A percentile compares a stretch with the other conserved stretches of the same genome.
phyloP scores from a whole-genome alignment of 2,797 vertebrate species.

The Fratercula arctica region DNA sequence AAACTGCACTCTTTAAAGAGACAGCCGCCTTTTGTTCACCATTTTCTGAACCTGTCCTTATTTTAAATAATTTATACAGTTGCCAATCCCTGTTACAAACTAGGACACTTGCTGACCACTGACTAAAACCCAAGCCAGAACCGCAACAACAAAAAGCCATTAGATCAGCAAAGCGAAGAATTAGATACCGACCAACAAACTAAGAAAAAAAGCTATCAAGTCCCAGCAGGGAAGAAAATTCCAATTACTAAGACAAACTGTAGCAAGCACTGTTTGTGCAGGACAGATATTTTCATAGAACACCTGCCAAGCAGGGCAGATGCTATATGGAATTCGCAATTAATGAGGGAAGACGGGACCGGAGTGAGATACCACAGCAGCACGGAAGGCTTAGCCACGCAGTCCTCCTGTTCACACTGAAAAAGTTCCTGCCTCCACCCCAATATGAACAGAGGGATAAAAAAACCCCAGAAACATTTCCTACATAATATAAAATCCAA shows the following conservation, averaged over 20 bases:
- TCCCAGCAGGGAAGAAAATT: conserved; percentile 51
- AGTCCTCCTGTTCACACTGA: not conserved
- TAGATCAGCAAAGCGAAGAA: conserved; percentile 50
- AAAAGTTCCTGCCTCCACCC: not conserved
- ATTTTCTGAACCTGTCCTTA: conserved; percentile 15
- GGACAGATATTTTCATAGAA: conserved; percentile 40
- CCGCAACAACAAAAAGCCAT: not conserved
- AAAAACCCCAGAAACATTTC: not conserved
- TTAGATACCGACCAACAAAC: not conserved
- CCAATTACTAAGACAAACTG: conserved; percentile 50
- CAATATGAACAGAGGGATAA: not conserved
- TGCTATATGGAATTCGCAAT: not conserved
- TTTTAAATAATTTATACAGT: conserved; percentile 14
- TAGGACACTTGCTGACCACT: conserved; percentile 3
- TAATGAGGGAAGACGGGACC: not conserved
- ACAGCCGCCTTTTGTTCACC: conserved; percentile 7
- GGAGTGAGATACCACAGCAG: not conserved
- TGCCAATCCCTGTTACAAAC: conserved; percentile 2
- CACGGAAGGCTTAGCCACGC: not conserved
- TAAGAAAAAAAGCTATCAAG: not conserved
- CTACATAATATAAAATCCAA: not conserved
- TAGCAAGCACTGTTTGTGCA: conserved; percentile 14
- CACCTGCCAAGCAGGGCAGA: conserved; percentile 28
- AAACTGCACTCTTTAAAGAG: conserved; percentile 66
- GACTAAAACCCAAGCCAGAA: conserved; percentile 9